phyloP scores from a whole-genome alignment of 53 echinoderm and acorn worm genomes.

The Apostichopus leukothele region DNA sequence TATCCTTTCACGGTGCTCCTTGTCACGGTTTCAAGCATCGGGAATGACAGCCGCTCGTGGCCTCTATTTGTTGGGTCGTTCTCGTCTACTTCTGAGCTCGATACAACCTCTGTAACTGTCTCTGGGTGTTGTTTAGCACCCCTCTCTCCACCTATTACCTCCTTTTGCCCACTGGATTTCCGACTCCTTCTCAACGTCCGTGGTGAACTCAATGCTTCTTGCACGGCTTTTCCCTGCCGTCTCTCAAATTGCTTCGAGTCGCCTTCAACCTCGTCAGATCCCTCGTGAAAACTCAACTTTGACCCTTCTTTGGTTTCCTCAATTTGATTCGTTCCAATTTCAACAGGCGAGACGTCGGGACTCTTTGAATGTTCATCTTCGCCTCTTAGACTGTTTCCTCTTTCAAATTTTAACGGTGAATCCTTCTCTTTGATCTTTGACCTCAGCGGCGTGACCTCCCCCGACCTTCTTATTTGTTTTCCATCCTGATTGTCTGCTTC shows the following conservation, averaged over 20 bases:
- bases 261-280: not conserved
- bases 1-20: not conserved
- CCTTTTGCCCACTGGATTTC: not conserved
- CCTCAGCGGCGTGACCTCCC: not conserved
- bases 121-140: not conserved
- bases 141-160: not conserved
- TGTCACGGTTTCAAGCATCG: not conserved
- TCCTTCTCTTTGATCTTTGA: not conserved
- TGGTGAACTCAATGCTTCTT: not conserved
- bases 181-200: not conserved
- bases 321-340: too few species aligned
- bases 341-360: too few species aligned
- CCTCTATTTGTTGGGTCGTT: not conserved
- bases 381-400: too few species aligned
- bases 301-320: too few species aligned
- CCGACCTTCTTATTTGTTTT: not conserved
- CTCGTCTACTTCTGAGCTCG: not conserved
- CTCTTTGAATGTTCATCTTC: too few species aligned
- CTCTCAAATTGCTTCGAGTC: not conserved
- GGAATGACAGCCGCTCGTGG: constrained; percentile 26
- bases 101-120: not conserved
- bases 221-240: not conserved
- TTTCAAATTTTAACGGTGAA: not conserved
- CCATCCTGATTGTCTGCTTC: not conserved
- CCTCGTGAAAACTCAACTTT: too few species aligned